Evolutionary conservation across 2,888 invertebrate species (phyloP).

Genomic region (Trilocha varians): DNA sequence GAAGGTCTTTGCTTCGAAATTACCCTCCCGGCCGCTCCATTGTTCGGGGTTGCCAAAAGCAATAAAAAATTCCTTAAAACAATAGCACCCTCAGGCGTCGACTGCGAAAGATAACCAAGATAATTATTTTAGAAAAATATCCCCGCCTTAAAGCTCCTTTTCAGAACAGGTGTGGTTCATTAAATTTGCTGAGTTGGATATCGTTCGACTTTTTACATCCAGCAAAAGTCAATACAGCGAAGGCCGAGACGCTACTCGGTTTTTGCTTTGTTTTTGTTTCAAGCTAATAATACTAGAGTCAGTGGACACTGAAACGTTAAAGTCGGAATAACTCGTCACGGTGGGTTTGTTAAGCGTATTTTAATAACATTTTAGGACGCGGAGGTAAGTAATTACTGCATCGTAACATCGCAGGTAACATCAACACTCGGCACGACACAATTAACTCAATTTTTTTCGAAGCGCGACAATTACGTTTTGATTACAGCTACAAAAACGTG

Average conservation of each 20-base stretch:
- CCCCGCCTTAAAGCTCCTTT: slow-evolving; percentile 55
- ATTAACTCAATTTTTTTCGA: slow-evolving; percentile 63
- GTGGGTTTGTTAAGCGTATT: slow-evolving; percentile 60
- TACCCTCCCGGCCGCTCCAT: slow-evolving; percentile 56
- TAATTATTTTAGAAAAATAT: slow-evolving; percentile 65
- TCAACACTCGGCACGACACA: slow-evolving; percentile 63
- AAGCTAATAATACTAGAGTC: background rate
- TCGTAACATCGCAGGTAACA: slow-evolving; percentile 67
- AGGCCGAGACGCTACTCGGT: background rate
- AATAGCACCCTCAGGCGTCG: slow-evolving; percentile 63
- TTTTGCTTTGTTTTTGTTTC: too few species aligned
- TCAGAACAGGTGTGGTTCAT: slow-evolving; percentile 56
- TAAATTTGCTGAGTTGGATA: slow-evolving; percentile 26
- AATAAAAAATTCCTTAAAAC: slow-evolving; percentile 68
- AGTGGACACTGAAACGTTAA: background rate
- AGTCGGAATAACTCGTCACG: slow-evolving; percentile 1
- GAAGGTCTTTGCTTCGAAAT: slow-evolving; percentile 47
- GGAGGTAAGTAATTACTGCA: slow-evolving; percentile 57
- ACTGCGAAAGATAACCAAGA: slow-evolving; percentile 61
- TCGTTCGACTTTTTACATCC: background rate
- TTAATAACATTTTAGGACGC: slow-evolving; percentile 65
- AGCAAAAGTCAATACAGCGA: background rate
- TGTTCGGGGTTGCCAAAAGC: slow-evolving; percentile 65
- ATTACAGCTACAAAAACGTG: slow-evolving; percentile 55
- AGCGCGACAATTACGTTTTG: slow-evolving; percentile 67